These are phyloP conservation scores for Beaufortia kweichowensis DNA, from an alignment of 2,113 vertebrate species.

Conservation along the genomic window DNA sequence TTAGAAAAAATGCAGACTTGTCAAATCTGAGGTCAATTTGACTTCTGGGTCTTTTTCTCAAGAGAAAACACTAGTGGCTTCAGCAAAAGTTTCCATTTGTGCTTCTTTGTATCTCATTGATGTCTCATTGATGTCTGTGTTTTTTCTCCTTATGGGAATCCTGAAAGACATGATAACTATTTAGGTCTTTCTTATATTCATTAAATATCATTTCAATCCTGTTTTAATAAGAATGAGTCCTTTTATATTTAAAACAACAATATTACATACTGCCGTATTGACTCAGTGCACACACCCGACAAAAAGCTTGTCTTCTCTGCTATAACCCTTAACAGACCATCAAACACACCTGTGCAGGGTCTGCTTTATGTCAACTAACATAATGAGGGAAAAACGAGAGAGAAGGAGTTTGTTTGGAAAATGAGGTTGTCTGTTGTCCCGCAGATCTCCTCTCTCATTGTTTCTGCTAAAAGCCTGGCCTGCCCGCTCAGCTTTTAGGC, in stretches of 20 bases:
- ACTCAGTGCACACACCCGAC: slow-evolving; percentile 32
- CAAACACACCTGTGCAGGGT: slow-evolving; percentile 71
- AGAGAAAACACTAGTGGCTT: too few species aligned
- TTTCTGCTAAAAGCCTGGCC: slow-evolving; percentile 62
- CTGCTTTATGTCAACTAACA: slow-evolving; percentile 65
- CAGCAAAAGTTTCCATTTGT: too few species aligned
- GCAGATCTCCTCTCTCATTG: slow-evolving; percentile 64
- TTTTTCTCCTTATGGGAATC: too few species aligned
- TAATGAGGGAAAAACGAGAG: slow-evolving; percentile 57
- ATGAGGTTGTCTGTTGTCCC: slow-evolving; percentile 69
- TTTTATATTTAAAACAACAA: slow-evolving; percentile 39
- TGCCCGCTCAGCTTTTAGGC: slow-evolving; percentile 55
- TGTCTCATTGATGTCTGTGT: too few species aligned
- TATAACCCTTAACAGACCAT: slow-evolving; percentile 57
- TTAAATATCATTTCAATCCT: too few species aligned
- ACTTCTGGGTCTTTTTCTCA: too few species aligned
- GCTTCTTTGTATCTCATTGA: too few species aligned
- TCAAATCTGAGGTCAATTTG: too few species aligned
- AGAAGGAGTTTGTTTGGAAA: slow-evolving; percentile 73
- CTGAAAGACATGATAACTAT: too few species aligned
- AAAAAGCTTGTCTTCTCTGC: slow-evolving; percentile 27
- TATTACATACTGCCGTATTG: slow-evolving; percentile 38
- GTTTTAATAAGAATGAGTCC: slow-evolving; percentile 3
- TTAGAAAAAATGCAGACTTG: too few species aligned
- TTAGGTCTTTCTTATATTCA: too few species aligned